A percentile compares a stretch with the other conserved stretches of the same genome.
phyloP scores from a whole-genome alignment of 2,888 invertebrate genomes.

The Ellobium chinense region DNA sequence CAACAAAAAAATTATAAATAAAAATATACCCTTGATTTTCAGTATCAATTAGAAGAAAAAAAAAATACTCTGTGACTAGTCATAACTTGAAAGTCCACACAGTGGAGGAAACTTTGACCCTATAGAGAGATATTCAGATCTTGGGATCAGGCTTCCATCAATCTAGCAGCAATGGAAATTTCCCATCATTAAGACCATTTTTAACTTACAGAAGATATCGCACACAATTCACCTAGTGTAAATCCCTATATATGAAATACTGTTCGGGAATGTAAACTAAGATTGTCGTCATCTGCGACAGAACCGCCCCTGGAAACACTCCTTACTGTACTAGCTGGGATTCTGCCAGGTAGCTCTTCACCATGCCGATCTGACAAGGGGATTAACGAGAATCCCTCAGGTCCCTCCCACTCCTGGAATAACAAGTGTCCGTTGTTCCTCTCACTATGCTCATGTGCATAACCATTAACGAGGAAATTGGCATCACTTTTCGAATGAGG shows the following conservation, averaged over 20 bases:
- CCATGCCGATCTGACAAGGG: constrained; percentile 29
- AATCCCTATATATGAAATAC: constrained; percentile 39
- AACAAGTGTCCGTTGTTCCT: constrained; percentile 49
- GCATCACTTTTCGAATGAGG: constrained; percentile 60
- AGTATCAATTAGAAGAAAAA: too few species aligned
- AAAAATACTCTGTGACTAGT: too few species aligned
- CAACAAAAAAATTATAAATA: too few species aligned
- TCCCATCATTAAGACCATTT: too few species aligned
- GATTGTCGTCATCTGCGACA: background rate
- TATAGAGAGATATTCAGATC: too few species aligned
- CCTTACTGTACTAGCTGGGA: background rate
- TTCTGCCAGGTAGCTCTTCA: background rate
- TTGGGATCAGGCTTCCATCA: too few species aligned
- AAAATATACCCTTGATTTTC: too few species aligned
- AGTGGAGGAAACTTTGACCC: too few species aligned
- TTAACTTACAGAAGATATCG: too few species aligned
- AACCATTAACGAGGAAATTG: constrained; percentile 52
- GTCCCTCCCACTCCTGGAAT: constrained; percentile 48
- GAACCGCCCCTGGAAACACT: background rate
- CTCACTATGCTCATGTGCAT: background rate
- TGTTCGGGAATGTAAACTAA: constrained; percentile 43
- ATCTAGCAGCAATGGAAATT: too few species aligned
- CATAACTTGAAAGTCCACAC: too few species aligned
- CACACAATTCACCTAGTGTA: too few species aligned
- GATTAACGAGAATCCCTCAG: constrained; percentile 47